Conservation (phyloP, 2,113 vertebrate genomes). For the Steatornis caripensis region DNA sequence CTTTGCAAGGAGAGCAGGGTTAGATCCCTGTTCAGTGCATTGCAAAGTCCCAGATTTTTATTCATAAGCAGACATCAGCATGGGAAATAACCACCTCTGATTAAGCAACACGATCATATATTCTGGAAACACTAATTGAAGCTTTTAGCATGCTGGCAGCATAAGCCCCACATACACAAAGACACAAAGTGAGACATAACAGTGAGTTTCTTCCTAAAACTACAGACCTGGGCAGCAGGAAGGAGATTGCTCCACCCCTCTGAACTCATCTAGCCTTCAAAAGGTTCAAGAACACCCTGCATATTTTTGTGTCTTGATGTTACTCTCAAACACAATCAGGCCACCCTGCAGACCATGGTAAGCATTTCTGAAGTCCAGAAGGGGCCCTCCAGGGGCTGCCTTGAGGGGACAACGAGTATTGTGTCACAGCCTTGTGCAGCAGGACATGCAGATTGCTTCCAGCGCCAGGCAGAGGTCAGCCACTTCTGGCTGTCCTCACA, state of each 20-base stretch:
- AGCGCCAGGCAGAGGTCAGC: background rate
- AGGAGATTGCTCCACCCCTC: background rate
- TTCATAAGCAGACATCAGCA: background rate
- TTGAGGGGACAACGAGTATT: background rate
- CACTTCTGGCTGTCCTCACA: background rate
- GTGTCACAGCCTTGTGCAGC: background rate
- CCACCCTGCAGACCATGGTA: background rate
- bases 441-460: background rate
- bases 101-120: background rate
- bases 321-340: background rate
- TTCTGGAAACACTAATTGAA: background rate
- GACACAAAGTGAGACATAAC: background rate
- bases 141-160: background rate
- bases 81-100: background rate
- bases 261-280: background rate
- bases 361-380: background rate
- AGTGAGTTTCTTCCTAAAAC: background rate
- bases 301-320: rapidly evolving
- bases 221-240: background rate
- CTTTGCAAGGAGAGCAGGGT: background rate
- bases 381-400: background rate
- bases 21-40: background rate
- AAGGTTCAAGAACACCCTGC: background rate
- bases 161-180: background rate
- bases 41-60: background rate